phyloP scores from a whole-genome alignment of 2,797 vertebrate genomes.

The Falco biarmicus region DNA sequence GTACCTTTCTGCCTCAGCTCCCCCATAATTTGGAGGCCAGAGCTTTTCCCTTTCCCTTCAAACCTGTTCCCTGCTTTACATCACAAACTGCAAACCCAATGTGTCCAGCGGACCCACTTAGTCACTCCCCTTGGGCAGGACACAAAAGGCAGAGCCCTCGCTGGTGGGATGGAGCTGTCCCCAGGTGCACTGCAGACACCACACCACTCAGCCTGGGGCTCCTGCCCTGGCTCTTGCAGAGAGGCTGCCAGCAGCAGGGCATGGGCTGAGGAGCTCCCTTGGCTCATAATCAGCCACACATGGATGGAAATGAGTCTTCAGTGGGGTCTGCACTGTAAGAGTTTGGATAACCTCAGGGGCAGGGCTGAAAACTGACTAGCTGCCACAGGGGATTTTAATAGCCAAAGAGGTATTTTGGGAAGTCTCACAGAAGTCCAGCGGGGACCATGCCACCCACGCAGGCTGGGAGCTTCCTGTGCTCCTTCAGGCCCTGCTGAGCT shows the following conservation, averaged over 20 bases:
- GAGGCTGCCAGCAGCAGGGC: not conserved
- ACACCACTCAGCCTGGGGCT: too few species aligned
- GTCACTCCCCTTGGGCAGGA: not conserved
- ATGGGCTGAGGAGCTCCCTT: not conserved
- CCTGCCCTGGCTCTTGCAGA: not conserved
- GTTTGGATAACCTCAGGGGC: not conserved
- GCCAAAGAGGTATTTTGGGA: not conserved
- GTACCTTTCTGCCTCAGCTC: not conserved
- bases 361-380: not conserved
- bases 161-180: not conserved
- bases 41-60: not conserved
- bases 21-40: not conserved
- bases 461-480: not conserved
- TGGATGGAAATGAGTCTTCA: not conserved
- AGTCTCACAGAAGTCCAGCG: not conserved
- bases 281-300: fast-evolving
- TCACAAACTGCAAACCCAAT: not conserved
- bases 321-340: not conserved
- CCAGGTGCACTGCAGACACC: not conserved
- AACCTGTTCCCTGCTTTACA: not conserved
- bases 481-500: not conserved
- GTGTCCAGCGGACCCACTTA: not conserved
- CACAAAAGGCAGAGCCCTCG: not conserved
- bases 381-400: not conserved
- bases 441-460: not conserved